Evolutionary conservation across 2,888 invertebrate species (phyloP).

Genomic region (Pristionchus arcanus): DNA sequence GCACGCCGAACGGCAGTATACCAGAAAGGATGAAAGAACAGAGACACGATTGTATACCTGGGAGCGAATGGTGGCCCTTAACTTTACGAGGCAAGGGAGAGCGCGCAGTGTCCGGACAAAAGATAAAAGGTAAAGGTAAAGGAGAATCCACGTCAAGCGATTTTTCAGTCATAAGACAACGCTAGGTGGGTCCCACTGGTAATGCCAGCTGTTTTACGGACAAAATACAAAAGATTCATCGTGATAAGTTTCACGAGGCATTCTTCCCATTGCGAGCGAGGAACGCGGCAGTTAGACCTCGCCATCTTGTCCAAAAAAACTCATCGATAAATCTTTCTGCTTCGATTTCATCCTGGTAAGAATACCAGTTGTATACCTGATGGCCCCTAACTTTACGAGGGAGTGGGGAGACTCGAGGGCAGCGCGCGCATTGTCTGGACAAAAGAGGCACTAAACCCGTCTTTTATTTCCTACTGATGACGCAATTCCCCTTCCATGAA

Average conservation of each 20-base stretch:
- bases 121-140: no score
- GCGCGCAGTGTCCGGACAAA: not conserved
- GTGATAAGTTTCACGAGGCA: not conserved
- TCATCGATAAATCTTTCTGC: constrained; percentile 56
- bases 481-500: not conserved
- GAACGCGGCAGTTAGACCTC: not conserved
- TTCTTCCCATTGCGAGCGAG: not conserved
- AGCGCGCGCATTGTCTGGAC: constrained; percentile 19
- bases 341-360: constrained; percentile 62
- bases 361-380: not conserved
- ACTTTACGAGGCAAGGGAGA: not conserved
- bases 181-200: no score
- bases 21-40: not conserved
- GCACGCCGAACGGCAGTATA: constrained; percentile 34
- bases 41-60: constrained; percentile 15
- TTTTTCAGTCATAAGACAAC: no score
- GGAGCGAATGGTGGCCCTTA: not conserved
- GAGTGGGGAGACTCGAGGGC: not conserved
- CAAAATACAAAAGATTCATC: no score
- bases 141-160: no score
- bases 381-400: constrained; percentile 3
- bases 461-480: not conserved
- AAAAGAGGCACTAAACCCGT: not conserved
- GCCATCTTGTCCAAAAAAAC: not conserved
- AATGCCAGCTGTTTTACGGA: no score